A percentile compares a stretch with the other conserved stretches of the same genome.
Evolutionary conservation across 2,888 invertebrate genomes (phyloP).

Genomic region (Coleophora deauratella): DNA sequence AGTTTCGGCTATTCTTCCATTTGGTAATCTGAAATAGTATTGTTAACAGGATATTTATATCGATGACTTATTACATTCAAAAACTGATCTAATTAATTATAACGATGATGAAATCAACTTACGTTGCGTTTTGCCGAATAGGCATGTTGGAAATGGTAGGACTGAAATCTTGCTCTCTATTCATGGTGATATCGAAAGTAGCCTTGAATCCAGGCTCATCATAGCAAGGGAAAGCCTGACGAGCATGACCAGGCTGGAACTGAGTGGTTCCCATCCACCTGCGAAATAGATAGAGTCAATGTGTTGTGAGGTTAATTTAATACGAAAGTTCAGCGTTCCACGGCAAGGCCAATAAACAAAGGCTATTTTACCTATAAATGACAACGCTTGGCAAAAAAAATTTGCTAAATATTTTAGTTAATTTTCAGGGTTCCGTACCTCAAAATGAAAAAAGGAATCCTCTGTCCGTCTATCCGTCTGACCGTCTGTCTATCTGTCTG

Average conservation of each 20-base stretch:
- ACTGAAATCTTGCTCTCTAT: constrained; percentile 65
- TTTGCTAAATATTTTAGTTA: no score
- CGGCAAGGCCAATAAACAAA: no score
- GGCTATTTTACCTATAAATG: no score
- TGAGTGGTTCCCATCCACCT: constrained; percentile 88
- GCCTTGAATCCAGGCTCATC: constrained; percentile 91
- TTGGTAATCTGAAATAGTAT: constrained; percentile 20
- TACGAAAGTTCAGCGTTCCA: no score
- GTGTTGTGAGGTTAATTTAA: neutral
- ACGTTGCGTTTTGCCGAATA: constrained; percentile 32
- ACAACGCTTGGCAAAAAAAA: no score
- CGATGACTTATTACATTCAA: no score
- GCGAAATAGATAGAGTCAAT: constrained; percentile 3
- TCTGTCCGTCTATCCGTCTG: no score
- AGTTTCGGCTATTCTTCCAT: constrained; percentile 41
- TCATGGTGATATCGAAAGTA: constrained; percentile 80
- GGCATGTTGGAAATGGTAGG: constrained; percentile 80
- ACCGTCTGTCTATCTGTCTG: no score
- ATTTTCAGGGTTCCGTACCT: no score
- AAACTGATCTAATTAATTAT: no score
- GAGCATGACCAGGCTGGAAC: constrained; percentile 85
- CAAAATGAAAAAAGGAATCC: no score
- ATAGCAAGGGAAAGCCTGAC: constrained; percentile 90
- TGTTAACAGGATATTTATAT: neutral
- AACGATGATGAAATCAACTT: constrained; percentile 22